Evolutionary conservation across 2,113 vertebrate species (phyloP).

Genomic region (Thermophis baileyi): DNA sequence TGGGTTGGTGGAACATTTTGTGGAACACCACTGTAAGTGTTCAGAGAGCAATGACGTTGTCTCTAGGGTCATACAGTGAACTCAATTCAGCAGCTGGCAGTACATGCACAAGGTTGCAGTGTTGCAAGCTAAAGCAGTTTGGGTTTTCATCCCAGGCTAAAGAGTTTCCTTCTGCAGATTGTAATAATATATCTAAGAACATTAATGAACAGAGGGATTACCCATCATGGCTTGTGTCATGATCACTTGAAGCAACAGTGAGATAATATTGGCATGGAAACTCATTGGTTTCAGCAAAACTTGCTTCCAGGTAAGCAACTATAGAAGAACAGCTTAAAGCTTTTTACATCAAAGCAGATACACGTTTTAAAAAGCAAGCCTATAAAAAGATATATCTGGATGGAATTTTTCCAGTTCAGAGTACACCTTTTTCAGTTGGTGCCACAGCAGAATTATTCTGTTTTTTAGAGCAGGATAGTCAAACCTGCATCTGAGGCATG

Average conservation of each 20-base stretch:
- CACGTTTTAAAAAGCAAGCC: background rate
- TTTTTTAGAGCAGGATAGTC: background rate
- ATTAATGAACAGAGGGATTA: background rate
- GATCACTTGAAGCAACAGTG: background rate
- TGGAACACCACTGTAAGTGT: background rate
- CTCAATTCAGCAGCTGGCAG: constrained; percentile 6
- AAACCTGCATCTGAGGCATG: constrained; percentile 22
- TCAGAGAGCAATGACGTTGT: background rate
- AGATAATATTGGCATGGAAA: background rate
- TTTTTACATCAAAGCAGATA: background rate
- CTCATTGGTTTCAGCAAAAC: background rate
- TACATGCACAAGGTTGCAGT: background rate
- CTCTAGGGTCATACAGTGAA: background rate
- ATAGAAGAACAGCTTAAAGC: background rate
- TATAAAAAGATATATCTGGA: background rate
- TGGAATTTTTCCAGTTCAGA: constrained; percentile 17
- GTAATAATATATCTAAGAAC: background rate
- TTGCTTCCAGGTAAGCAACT: background rate
- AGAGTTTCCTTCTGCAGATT: background rate
- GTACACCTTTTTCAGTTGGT: constrained; percentile 1
- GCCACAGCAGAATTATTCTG: background rate
- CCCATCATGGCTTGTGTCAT: background rate
- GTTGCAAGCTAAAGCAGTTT: background rate
- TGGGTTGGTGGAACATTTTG: background rate
- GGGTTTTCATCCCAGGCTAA: background rate